Evolutionary conservation across 2,888 invertebrate species (phyloP).

Genomic region (Phlogophora meticulosa): DNA sequence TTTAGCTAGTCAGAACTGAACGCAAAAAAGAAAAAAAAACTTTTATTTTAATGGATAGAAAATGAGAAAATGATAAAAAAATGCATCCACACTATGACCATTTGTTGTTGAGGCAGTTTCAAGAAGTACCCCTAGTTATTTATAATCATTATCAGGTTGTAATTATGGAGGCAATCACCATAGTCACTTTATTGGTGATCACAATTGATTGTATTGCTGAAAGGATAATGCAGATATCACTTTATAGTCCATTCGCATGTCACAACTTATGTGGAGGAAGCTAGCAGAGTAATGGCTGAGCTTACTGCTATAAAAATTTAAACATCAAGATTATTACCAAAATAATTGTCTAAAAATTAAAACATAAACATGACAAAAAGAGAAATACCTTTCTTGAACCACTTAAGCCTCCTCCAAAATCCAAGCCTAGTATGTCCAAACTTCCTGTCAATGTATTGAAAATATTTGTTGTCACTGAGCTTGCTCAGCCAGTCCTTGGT

Average conservation of each 20-base stretch:
- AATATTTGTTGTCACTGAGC: slow-evolving; percentile 83
- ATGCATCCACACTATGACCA: neutral
- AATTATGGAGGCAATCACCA: too few species aligned
- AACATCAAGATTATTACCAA: too few species aligned
- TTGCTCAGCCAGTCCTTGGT: slow-evolving; percentile 85
- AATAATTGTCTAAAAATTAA: too few species aligned
- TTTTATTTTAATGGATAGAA: neutral
- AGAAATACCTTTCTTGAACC: slow-evolving; percentile 88
- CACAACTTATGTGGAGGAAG: too few species aligned
- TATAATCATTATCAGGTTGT: too few species aligned
- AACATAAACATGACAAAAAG: neutral
- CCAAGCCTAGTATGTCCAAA: slow-evolving; percentile 91
- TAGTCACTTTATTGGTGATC: too few species aligned
- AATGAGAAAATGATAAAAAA: neutral
- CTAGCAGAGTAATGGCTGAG: too few species aligned
- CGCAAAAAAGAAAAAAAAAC: neutral
- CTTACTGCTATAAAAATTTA: too few species aligned
- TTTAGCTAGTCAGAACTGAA: neutral
- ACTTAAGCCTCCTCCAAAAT: slow-evolving; percentile 91
- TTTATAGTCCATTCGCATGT: too few species aligned
- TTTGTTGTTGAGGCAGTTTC: neutral
- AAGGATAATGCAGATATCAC: too few species aligned
- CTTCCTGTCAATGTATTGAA: slow-evolving; percentile 90
- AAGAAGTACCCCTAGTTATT: too few species aligned
- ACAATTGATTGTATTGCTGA: too few species aligned